A percentile compares a stretch with the other conserved stretches of the same genome.
Conservation (phyloP, 2,113 vertebrate species). For the Himantopus leucocephalus region DNA sequence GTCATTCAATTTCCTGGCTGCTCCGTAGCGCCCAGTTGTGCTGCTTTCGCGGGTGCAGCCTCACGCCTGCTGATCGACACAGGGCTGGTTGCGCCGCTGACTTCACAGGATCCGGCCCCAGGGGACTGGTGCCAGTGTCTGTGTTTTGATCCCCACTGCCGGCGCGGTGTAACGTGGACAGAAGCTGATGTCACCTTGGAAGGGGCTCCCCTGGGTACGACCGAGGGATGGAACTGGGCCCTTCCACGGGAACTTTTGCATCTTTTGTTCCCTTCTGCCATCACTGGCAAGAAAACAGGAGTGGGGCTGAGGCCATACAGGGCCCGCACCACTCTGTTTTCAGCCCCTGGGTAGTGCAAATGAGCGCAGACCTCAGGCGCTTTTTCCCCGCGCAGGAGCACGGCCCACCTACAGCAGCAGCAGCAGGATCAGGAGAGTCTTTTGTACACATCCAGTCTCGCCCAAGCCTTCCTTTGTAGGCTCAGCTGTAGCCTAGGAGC, state of each 20-base stretch:
- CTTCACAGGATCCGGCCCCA: not conserved
- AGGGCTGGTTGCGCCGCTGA: not conserved
- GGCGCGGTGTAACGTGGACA: not conserved
- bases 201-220: no score
- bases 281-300: not conserved
- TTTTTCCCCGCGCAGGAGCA: not conserved
- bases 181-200: not conserved
- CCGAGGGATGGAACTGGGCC: not conserved
- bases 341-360: not conserved
- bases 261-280: not conserved
- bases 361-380: not conserved
- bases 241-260: not conserved
- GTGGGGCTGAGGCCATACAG: fast-evolving
- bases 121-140: not conserved
- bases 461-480: not conserved
- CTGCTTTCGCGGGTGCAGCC: not conserved
- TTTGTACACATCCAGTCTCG: not conserved
- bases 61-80: no score
- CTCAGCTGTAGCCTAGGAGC: not conserved
- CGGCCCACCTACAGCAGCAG: not conserved
- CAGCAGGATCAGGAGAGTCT: not conserved
- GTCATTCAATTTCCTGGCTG: not conserved
- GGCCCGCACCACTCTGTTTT: not conserved
- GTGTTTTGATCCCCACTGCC: not conserved
- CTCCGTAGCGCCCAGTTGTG: not conserved